Base-by-base conservation (phyloP, 1,140 invertebrate genomes). In the Drosophila pseudoananassae region DNA sequence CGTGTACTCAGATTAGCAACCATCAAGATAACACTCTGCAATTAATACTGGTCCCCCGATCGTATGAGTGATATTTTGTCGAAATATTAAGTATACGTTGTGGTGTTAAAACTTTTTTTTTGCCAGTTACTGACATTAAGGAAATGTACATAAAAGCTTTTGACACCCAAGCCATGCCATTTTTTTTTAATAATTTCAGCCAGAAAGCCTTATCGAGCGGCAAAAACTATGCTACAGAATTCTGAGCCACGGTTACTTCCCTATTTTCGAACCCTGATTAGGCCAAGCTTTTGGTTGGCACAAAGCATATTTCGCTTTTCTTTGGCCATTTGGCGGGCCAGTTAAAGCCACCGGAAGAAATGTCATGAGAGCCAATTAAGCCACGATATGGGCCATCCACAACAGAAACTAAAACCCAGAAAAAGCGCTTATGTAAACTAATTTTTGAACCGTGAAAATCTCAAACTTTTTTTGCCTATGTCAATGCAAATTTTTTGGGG, bases 361-460 rank as follows among this genome's bases (percentile, higher is more conserved):
- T 45, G 54, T 73, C 53, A 84, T 47, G 45, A 20, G 20, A 54
- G 71, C 65, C 81, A 84, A 84, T 84, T 76, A 84, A 76, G 40
- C 50, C 60, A 12, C 23, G 43, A 76, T 85, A 85, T 84, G 66
- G 66, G 45, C 57, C 58, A 70, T 47, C 17, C 27, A 20, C 74
- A 61, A 25, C 33, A 50, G 36, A 55, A 60, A 60, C 58, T 54
- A 45, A 60, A n/a, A 1, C 33, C 10, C 47, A 68, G 52, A 50
- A 52, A 38, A 65, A 40, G 20, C 14, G 52, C 60, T 76, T 76
- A 76, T 76, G 54, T 68, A 76, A 83, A 56, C 47, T 47, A 63
- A 55, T 61, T 83, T 52, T 65, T 52, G 59, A 81, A 84, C 81
- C 81, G 81, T 84, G 72, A 85, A 84, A 68, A 68, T 29, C 51